Evolutionary conservation across 2,113 vertebrate species (phyloP).

Genomic region (Scytalopus superciliaris): DNA sequence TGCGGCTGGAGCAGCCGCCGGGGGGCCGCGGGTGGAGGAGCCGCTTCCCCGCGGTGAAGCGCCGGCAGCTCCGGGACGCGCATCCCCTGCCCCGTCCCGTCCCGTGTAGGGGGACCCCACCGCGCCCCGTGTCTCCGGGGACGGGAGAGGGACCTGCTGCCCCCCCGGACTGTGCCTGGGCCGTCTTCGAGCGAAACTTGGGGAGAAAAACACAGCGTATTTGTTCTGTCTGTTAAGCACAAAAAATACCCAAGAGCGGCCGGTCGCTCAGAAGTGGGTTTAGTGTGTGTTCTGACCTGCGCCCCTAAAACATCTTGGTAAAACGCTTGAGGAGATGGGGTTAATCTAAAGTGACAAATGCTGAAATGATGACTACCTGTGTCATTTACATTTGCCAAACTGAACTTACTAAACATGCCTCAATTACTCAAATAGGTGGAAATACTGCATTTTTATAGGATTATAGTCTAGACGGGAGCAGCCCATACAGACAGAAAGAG

Average conservation of each 20-base stretch:
- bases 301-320: fast-evolving
- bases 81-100: background rate
- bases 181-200: background rate
- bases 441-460: background rate
- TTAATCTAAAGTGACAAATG: fast-evolving
- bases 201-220: fast-evolving
- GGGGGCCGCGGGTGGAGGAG: background rate
- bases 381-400: background rate
- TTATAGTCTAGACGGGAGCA: background rate
- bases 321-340: background rate
- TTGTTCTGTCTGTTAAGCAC: too few relatives aligned
- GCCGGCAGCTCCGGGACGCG: background rate
- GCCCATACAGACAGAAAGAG: background rate
- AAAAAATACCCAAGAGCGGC: fast-evolving
- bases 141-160: background rate
- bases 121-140: background rate
- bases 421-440: background rate
- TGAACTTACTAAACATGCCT: background rate
- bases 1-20: background rate
- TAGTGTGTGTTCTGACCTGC: background rate
- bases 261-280: background rate
- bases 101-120: fast-evolving
- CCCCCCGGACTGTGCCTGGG: background rate
- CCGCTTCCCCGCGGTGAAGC: background rate
- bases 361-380: too few relatives aligned